These are phyloP conservation scores for Andricus quercusramuli DNA, from an alignment of 2,888 invertebrate genomes.

Conservation along the genomic window DNA sequence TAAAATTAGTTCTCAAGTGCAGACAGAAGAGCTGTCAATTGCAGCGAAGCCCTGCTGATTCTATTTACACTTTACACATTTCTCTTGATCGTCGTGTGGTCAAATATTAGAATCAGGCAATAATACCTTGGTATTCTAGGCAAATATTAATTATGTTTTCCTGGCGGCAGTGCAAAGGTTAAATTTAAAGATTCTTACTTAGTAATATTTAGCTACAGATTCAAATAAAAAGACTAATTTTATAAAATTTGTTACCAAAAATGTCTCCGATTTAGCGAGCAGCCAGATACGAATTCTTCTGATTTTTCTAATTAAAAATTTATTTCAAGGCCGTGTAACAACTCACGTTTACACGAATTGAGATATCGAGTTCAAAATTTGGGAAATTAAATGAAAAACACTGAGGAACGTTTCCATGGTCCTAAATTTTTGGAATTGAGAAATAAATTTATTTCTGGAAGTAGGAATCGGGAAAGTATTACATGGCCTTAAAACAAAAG, in stretches of 20 bases:
- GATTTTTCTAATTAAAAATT: neutral
- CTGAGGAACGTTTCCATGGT: too few relatives aligned
- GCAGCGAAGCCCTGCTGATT: constrained; percentile 24
- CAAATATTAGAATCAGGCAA: constrained; percentile 24
- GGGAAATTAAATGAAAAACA: too few relatives aligned
- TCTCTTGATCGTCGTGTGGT: constrained; percentile 17
- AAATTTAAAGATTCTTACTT: constrained; percentile 63
- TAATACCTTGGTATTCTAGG: constrained; percentile 21
- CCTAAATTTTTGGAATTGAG: too few relatives aligned
- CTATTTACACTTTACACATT: constrained; percentile 6
- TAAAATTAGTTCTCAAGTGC: neutral
- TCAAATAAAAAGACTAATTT: constrained; percentile 55
- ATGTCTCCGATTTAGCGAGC: constrained; percentile 55
- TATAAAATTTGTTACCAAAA: constrained; percentile 68
- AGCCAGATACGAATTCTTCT: constrained; percentile 52
- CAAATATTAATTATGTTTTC: constrained; percentile 70
- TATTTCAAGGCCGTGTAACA: too few relatives aligned
- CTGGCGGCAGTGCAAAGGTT: constrained; percentile 76
- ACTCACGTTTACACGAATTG: too few relatives aligned
- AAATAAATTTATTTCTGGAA: too few relatives aligned
- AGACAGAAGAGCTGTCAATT: neutral
- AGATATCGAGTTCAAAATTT: too few relatives aligned
- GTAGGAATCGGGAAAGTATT: too few relatives aligned
- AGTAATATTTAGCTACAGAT: constrained; percentile 54
- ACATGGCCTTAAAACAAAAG: neutral